These are phyloP conservation scores for Protodeltote pygarga DNA, from an alignment of 2,888 invertebrate genomes.

Conservation along the genomic window DNA sequence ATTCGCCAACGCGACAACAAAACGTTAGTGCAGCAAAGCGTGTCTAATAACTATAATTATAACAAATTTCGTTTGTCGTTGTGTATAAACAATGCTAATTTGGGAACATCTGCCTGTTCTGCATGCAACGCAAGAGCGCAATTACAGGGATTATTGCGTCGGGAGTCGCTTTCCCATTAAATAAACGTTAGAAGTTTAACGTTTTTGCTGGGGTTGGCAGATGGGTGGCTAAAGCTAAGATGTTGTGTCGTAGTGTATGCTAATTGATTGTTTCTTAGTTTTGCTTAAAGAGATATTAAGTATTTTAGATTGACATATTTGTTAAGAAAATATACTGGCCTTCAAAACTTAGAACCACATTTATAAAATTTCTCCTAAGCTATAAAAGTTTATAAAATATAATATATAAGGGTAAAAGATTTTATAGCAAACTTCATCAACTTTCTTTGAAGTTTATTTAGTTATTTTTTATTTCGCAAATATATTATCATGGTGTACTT, in stretches of 20 bases:
- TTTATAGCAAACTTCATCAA: no score
- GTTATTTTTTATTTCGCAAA: no score
- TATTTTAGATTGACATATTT: conserved; percentile 15
- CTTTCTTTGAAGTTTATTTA: no score
- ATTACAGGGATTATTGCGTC: conserved; percentile 79
- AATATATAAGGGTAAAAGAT: no score
- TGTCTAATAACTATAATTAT: conserved; percentile 64
- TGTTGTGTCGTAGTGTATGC: conserved; percentile 38
- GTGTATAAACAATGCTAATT: conserved; percentile 76
- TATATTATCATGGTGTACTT: no score
- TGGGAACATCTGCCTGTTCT: conserved; percentile 76
- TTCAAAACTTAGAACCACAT: no score
- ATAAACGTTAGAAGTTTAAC: conserved; percentile 74
- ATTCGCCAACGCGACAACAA: conserved; percentile 15
- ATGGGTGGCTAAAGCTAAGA: conserved; percentile 50
- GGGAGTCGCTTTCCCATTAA: conserved; percentile 74
- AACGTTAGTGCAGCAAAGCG: conserved; percentile 21
- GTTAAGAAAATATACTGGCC: neutral
- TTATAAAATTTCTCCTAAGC: no score
- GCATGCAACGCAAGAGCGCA: conserved; percentile 72
- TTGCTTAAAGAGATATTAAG: conserved; percentile 37
- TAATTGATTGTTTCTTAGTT: conserved; percentile 42
- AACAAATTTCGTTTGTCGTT: conserved; percentile 65
- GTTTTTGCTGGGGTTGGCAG: conserved; percentile 63
- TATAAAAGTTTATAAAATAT: no score